phyloP scores from a whole-genome alignment of 2,797 vertebrate species.

The Mormyrus hasselquistii region DNA sequence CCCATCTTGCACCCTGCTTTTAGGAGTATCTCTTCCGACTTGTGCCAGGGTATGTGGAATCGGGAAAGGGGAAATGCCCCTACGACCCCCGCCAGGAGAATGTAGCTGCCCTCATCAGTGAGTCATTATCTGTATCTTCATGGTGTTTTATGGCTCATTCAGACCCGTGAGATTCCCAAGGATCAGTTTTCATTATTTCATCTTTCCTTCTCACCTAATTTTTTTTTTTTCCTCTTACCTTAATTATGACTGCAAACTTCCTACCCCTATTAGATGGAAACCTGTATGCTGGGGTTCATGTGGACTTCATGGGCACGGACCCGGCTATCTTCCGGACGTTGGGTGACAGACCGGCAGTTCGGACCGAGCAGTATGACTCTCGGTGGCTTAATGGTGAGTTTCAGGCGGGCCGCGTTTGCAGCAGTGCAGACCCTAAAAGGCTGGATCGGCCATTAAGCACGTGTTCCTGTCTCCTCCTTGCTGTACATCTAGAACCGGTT shows the following conservation, averaged over 20 bases:
- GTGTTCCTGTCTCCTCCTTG: background rate
- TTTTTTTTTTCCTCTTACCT: background rate
- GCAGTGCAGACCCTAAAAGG: background rate
- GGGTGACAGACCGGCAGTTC: constrained; percentile 54
- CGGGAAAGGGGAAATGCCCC: constrained; percentile 76
- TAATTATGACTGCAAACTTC: background rate
- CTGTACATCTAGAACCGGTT: constrained; percentile 49
- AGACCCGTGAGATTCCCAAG: background rate
- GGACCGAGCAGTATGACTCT: constrained; percentile 62
- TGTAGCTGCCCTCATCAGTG: constrained; percentile 67
- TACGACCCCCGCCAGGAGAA: constrained; percentile 76
- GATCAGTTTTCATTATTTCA: background rate
- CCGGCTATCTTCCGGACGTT: constrained; percentile 59
- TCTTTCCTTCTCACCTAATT: background rate
- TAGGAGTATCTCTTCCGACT: constrained; percentile 79
- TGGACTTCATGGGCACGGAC: constrained; percentile 65
- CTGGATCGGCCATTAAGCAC: background rate
- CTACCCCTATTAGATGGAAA: constrained; percentile 49
- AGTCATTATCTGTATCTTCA: constrained; percentile 31
- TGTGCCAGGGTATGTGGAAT: constrained; percentile 68
- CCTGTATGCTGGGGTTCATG: constrained; percentile 61
- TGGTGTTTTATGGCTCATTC: background rate
- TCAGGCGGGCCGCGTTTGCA: background rate
- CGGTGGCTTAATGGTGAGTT: constrained; percentile 61
- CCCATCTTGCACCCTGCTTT: constrained; percentile 9